A percentile compares a stretch with the other conserved stretches of the same genome.
phyloP scores from a whole-genome alignment of 2,797 vertebrate species.

The Gymnodraco acuticeps region DNA sequence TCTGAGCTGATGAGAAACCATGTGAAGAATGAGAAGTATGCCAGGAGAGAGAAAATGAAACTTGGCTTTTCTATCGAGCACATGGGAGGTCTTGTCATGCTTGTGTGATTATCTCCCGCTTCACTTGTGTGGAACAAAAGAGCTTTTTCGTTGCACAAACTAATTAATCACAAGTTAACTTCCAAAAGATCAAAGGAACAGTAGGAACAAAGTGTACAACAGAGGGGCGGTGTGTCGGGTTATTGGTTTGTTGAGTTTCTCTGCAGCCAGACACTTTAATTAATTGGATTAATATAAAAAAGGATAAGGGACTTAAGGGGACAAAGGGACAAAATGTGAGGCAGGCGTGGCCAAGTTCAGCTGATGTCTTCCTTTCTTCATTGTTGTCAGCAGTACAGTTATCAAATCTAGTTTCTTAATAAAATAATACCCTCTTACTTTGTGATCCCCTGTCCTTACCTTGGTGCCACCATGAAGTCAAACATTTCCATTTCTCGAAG shows the following conservation, averaged over 20 bases:
- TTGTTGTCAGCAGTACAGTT: no score
- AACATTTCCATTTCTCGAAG: no score
- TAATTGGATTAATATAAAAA: slow-evolving; percentile 37
- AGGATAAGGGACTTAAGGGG: slow-evolving; percentile 12
- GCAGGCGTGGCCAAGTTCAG: no score
- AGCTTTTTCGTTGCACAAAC: background rate
- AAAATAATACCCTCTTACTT: no score
- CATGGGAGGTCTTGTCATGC: slow-evolving; percentile 63
- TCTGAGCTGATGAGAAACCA: slow-evolving; percentile 5
- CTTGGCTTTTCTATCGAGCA: background rate
- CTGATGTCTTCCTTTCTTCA: no score
- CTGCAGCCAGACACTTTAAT: slow-evolving; percentile 22
- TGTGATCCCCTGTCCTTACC: no score
- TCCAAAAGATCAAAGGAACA: slow-evolving; percentile 38
- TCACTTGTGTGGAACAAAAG: slow-evolving; percentile 58
- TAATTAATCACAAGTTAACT: slow-evolving; percentile 15
- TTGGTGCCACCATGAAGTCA: no score
- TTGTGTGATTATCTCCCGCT: slow-evolving; percentile 47
- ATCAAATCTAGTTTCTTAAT: no score
- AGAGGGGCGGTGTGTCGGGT: background rate
- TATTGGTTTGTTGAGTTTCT: slow-evolving; percentile 27
- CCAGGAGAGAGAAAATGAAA: slow-evolving; percentile 8
- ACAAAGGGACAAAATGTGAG: slow-evolving; percentile 16
- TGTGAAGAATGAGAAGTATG: slow-evolving; percentile 53
- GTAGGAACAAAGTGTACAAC: slow-evolving; percentile 7